These are phyloP conservation scores for Tuberolachnus salignus DNA, from an alignment of 2,888 invertebrate species.

Conservation along the genomic window DNA sequence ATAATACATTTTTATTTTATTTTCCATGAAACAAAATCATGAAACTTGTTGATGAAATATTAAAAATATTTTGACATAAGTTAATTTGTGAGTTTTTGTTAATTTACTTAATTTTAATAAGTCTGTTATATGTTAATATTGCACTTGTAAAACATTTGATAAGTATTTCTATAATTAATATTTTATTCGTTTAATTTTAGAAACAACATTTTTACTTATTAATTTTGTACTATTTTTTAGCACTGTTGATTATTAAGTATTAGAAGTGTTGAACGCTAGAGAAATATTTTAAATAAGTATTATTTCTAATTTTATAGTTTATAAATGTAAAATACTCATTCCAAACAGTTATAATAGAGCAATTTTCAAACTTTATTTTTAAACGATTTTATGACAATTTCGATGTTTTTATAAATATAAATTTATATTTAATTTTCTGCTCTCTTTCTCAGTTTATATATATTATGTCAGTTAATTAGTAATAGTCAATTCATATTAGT, in stretches of 20 bases:
- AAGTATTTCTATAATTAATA: neutral
- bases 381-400: neutral
- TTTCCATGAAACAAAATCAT: neutral
- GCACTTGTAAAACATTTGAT: neutral
- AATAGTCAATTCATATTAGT: neutral
- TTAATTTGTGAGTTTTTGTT: neutral
- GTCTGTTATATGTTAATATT: constrained; percentile 7
- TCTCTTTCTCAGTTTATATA: constrained; percentile 9
- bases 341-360: neutral
- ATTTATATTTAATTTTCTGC: neutral
- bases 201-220: constrained; percentile 1
- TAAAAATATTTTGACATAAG: neutral
- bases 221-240: constrained; percentile 11
- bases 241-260: neutral
- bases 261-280: neutral
- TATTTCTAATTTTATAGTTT: constrained; percentile 7
- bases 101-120: neutral
- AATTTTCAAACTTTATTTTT: constrained; percentile 18
- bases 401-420: neutral
- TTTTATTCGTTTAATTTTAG: neutral
- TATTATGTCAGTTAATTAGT: constrained; percentile 2
- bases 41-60: neutral
- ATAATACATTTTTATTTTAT: neutral
- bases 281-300: neutral
- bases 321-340: neutral